Evolutionary conservation across 1,140 invertebrate genomes (phyloP).

Genomic region (Drosophila sturtevanti): DNA sequence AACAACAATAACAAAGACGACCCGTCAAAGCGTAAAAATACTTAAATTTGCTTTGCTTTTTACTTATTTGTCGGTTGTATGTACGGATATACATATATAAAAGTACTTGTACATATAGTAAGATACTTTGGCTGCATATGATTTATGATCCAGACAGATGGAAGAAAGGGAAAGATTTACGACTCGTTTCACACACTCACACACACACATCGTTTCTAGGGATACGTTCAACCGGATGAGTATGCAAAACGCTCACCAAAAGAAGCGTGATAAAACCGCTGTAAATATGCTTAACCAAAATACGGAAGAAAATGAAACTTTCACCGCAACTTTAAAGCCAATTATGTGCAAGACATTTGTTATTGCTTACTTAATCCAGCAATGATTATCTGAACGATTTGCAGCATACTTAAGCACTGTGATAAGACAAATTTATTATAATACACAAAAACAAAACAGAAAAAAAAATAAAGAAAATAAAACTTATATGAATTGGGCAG

Average conservation of each 20-base stretch:
- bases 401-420: constrained; percentile 26
- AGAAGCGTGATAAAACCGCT: constrained; percentile 6
- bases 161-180: constrained; percentile 64
- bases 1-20: background rate
- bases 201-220: constrained; percentile 7
- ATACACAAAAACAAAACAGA: too few species aligned
- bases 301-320: background rate
- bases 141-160: constrained; percentile 69
- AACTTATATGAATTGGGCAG: constrained; percentile 20
- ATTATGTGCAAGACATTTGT: constrained; percentile 39
- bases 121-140: constrained; percentile 70
- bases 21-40: constrained; percentile 62
- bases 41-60: constrained; percentile 43
- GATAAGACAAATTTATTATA: constrained; percentile 19
- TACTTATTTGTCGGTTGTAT: constrained; percentile 10
- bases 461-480: too few species aligned
- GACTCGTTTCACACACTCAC: constrained; percentile 56
- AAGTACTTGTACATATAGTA: background rate
- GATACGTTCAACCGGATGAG: constrained; percentile 20
- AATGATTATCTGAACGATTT: constrained; percentile 34
- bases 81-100: constrained; percentile 16
- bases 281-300: constrained; percentile 36
- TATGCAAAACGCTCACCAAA: constrained; percentile 10
- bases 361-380: constrained; percentile 31
- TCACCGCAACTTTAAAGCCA: constrained; percentile 59